Percentiles rank a stretch among this genome's conserved stretches.
phyloP scores from a whole-genome alignment of 23 tunicate genomes.

The Clavelina lepadiformis region DNA sequence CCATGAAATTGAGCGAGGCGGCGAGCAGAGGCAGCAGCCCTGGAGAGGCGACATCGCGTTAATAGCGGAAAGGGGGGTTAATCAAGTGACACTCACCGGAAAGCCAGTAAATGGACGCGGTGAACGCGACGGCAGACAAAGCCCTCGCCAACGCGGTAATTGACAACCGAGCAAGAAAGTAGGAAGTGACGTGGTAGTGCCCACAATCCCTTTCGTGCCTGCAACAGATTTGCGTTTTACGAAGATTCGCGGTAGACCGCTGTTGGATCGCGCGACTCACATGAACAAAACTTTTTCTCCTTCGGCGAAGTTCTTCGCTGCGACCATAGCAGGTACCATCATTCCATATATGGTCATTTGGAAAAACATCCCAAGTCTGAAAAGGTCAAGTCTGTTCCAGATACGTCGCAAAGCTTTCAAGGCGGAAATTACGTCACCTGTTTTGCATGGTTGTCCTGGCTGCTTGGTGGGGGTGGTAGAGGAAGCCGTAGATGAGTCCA shows the following conservation, averaged over 20 bases:
- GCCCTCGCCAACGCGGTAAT: slow-evolving; percentile 13
- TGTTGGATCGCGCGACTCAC: too few relatives aligned
- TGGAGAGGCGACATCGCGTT: background rate
- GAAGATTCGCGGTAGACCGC: background rate
- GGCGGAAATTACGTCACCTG: slow-evolving; percentile 18
- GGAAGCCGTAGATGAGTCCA: slow-evolving; percentile 33
- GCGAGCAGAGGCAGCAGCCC: slow-evolving; percentile 7
- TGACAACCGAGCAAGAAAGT: slow-evolving; percentile 19
- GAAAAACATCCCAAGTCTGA: slow-evolving; percentile 33
- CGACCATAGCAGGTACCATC: slow-evolving; percentile 48
- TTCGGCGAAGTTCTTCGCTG: slow-evolving; percentile 35
- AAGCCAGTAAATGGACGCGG: slow-evolving; percentile 35
- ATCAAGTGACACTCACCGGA: slow-evolving; percentile 31
- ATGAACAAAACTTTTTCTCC: slow-evolving; percentile 28
- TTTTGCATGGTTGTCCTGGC: slow-evolving; percentile 28
- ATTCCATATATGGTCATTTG: slow-evolving; percentile 35
- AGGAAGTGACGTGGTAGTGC: slow-evolving; percentile 11
- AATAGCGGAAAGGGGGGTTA: background rate
- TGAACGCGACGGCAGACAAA: slow-evolving; percentile 20
- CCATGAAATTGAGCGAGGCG: slow-evolving; percentile 16
- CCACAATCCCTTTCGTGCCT: slow-evolving; percentile 46
- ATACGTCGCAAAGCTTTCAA: background rate
- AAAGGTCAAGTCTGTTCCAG: background rate
- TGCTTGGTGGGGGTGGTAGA: slow-evolving; percentile 8
- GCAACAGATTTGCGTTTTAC: background rate